Evolutionary conservation across 2,797 vertebrate species (phyloP), one percentile per base, ranked within the genome.

Genomic region (Saxicola maurus): DNA sequence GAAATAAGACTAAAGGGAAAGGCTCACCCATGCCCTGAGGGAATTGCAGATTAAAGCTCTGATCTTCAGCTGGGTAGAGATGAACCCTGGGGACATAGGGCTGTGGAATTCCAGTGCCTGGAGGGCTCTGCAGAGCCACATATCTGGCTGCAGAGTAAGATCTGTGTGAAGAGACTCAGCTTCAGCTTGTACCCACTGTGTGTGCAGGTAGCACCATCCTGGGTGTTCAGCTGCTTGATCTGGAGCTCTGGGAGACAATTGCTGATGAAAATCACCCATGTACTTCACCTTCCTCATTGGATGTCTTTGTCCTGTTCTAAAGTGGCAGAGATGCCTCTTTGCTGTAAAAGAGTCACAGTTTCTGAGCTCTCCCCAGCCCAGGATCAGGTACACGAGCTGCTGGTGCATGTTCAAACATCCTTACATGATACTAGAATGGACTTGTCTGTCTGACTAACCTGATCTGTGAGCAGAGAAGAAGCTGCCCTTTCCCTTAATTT

Each of bases 361-460:
- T 46, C 1, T 1, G 48, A 35, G 37, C 5, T 17, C 43, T 87
- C 38, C 37, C 52, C 69, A 72, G 73, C 35, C 45, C 42, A 43
- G 74, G 19, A 43, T 69, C 45, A 4, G 1, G 57, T 51, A 59
- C 57, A 9, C 51, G 33, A 33, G 33, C 57, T 80, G 38, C 49
- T 75, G 65, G 40, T 86, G 33, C 86, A 0, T 94, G 95, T 94
- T 92, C 72, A 93, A 79, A 57, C 94, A 92, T 66, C 68, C 65
- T 74, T 25, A 24, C 2, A 1, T n/a, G 11, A 24, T 94, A 28
- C 96, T 60, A 94, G 95, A 94, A 89, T 33, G 83, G 84, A 76
- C 94, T 94, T 96, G 95, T 87, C 83, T 4, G 27, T 71, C 71
- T 94, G 87, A 84, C 85, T 94, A 91, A 95, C 61, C 52, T 60